Conservation (phyloP, 1,140 invertebrate species). For the Akabosia matsudoensis region DNA sequence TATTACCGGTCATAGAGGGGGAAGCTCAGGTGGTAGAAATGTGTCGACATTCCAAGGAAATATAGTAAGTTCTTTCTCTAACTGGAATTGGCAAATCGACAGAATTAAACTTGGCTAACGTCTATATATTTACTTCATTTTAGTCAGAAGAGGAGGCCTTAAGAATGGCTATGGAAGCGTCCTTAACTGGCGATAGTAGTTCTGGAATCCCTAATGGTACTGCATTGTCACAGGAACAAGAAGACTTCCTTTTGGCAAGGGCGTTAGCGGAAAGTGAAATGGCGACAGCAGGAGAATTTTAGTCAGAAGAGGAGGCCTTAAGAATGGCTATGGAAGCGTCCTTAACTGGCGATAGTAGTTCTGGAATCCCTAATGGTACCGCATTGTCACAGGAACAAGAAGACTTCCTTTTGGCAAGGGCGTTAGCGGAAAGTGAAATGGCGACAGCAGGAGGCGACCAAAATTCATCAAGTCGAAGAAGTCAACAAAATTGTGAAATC, state of each 20-base stretch:
- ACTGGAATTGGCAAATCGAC: no score
- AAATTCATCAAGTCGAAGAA: not conserved
- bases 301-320: slow-evolving; percentile 46
- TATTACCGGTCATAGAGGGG: not conserved
- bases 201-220: not conserved
- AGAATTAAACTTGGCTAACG: no score
- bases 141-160: slow-evolving; percentile 46
- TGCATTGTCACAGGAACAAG: slow-evolving; percentile 41
- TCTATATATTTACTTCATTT: no score
- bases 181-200: slow-evolving; percentile 24
- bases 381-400: slow-evolving; percentile 42
- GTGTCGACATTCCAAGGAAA: slow-evolving; percentile 40
- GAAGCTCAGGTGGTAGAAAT: not conserved
- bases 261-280: slow-evolving; percentile 45
- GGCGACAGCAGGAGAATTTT: slow-evolving; percentile 26
- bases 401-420: slow-evolving; percentile 44
- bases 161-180: slow-evolving; percentile 44
- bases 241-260: slow-evolving; percentile 43
- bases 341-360: slow-evolving; percentile 14
- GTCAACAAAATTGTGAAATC: slow-evolving; percentile 39
- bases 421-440: slow-evolving; percentile 44
- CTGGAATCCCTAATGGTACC: not conserved
- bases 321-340: slow-evolving; percentile 45
- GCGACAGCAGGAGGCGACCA: slow-evolving; percentile 24
- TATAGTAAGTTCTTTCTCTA: slow-evolving; percentile 41